phyloP scores from a whole-genome alignment of 2,797 vertebrate species.

The Molossus molossus region DNA sequence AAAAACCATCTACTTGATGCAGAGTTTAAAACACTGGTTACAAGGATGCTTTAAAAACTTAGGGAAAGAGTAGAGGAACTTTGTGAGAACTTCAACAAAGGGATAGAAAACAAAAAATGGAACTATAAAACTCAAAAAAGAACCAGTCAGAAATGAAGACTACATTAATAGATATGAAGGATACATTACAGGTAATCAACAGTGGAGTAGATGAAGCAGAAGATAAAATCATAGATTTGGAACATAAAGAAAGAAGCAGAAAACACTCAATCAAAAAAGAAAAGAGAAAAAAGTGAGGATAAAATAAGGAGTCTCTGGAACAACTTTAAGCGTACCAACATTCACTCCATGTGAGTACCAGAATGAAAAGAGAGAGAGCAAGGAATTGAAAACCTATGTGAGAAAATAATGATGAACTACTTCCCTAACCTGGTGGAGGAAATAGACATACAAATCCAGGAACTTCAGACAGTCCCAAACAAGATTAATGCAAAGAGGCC shows the following conservation, averaged over 20 bases:
- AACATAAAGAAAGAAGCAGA: not conserved
- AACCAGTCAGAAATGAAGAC: not conserved
- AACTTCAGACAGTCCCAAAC: not conserved
- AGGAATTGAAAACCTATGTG: not conserved
- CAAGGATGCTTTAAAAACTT: not conserved
- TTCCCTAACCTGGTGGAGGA: not conserved
- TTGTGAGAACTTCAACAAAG: not conserved
- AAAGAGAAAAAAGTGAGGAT: not conserved
- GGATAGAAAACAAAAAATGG: not conserved
- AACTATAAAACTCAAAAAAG: not conserved
- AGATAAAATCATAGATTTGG: not conserved
- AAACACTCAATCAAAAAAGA: not conserved
- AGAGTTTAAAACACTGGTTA: not conserved
- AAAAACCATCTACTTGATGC: not conserved
- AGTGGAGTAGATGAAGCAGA: not conserved
- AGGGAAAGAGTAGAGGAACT: not conserved
- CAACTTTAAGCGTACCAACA: not conserved
- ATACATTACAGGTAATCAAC: not conserved
- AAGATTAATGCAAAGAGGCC: not conserved
- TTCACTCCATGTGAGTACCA: not conserved
- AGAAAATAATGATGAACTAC: not conserved
- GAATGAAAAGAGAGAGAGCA: not conserved
- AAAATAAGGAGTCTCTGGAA: not conserved
- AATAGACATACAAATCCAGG: not conserved
- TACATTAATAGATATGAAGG: not conserved